A percentile compares a stretch with the other conserved stretches of the same genome.
Evolutionary conservation across 2,888 invertebrate genomes (phyloP).

Genomic region (Tenthredo amoena): DNA sequence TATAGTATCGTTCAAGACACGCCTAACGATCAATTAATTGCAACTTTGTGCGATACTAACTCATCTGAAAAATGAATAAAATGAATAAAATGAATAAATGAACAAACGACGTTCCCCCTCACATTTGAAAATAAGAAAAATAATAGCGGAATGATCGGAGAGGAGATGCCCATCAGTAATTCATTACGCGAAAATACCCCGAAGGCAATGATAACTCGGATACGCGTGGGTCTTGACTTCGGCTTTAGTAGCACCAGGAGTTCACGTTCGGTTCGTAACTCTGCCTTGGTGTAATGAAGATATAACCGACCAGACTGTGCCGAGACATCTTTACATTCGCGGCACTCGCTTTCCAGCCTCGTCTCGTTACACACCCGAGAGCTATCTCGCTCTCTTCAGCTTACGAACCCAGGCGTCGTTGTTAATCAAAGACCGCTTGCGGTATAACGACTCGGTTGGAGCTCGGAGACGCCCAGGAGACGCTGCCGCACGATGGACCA

Average conservation of each 20-base stretch:
- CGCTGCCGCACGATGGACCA: slow-evolving; percentile 20
- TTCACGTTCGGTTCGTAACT: slow-evolving; percentile 73
- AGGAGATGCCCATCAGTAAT: slow-evolving; percentile 63
- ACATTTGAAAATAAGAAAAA: background rate
- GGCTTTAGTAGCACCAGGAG: slow-evolving; percentile 59
- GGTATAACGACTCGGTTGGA: slow-evolving; percentile 55
- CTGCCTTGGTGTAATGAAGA: slow-evolving; percentile 75
- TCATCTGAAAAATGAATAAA: background rate
- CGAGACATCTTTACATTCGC: slow-evolving; percentile 76
- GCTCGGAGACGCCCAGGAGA: slow-evolving; percentile 32
- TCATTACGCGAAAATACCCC: slow-evolving; percentile 70
- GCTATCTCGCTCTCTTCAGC: slow-evolving; percentile 1
- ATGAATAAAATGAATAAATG: background rate
- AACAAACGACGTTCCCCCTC: background rate
- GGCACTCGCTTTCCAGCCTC: slow-evolving; percentile 33
- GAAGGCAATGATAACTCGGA: slow-evolving; percentile 74
- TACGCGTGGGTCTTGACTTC: slow-evolving; percentile 48
- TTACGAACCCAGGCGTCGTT: slow-evolving; percentile 63
- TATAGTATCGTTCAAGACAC: background rate
- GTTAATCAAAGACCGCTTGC: slow-evolving; percentile 70
- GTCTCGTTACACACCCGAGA: slow-evolving; percentile 19
- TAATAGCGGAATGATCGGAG: background rate
- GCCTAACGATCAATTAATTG: background rate
- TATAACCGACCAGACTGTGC: slow-evolving; percentile 73
- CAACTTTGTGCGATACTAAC: background rate